Percentiles rank a stretch among this genome's conserved stretches.
Conservation (phyloP, 1,140 invertebrate species). For the Colletes latitarsis region DNA sequence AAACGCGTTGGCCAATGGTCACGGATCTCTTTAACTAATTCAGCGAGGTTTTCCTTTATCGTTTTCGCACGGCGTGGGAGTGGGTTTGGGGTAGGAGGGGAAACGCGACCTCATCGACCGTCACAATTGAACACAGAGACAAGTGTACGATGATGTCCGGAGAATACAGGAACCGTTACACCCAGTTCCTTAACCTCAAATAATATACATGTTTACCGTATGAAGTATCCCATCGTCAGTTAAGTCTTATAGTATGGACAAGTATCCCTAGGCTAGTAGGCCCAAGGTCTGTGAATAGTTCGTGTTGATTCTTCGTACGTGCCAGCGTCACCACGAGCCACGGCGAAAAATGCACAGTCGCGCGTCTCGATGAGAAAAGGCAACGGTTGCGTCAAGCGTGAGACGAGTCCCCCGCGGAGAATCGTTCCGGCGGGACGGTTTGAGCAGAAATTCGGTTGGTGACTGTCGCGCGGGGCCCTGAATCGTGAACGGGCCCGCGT, state of each 20-base stretch:
- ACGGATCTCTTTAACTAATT: neutral
- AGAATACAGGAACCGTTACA: slow-evolving; percentile 77
- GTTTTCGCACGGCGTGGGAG: slow-evolving; percentile 5
- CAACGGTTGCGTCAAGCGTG: neutral
- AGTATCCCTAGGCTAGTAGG: slow-evolving; percentile 78
- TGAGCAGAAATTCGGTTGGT: slow-evolving; percentile 21
- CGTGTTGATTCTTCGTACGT: slow-evolving; percentile 62
- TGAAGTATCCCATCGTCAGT: slow-evolving; percentile 78
- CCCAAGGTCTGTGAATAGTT: slow-evolving; percentile 73
- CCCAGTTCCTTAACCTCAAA: slow-evolving; percentile 74
- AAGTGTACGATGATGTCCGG: slow-evolving; percentile 72
- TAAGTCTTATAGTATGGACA: slow-evolving; percentile 82
- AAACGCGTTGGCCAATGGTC: slow-evolving; percentile 13
- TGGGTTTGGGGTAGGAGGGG: neutral
- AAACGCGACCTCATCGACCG: slow-evolving; percentile 54
- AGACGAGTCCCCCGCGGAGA: neutral
- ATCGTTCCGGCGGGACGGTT: neutral
- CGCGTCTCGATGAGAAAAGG: neutral
- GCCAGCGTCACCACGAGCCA: slow-evolving; percentile 53
- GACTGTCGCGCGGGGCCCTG: neutral
- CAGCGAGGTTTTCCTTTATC: slow-evolving; percentile 26
- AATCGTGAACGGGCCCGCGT: neutral
- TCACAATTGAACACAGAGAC: slow-evolving; percentile 69
- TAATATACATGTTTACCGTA: slow-evolving; percentile 79
- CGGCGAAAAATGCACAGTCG: neutral